phyloP scores from a whole-genome alignment of 2,113 vertebrate species.

The Onychostoma macrolepis region DNA sequence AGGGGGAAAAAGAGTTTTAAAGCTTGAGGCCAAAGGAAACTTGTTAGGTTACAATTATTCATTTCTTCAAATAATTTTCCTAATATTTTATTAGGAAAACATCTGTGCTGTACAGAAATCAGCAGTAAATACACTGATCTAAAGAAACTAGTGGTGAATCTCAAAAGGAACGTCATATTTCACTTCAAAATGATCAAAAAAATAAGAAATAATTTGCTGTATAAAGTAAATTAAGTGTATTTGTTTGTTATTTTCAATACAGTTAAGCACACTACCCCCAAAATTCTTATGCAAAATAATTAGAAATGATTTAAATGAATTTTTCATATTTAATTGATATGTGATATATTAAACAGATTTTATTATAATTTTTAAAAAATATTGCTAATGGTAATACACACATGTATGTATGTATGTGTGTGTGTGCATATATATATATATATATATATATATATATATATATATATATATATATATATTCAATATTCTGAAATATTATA shows the following conservation, averaged over 20 bases:
- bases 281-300: neutral
- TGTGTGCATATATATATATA: too few species aligned
- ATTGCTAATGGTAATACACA: too few species aligned
- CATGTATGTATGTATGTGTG: too few species aligned
- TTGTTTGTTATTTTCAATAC: neutral
- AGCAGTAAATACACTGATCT: neutral
- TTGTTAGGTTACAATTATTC: neutral
- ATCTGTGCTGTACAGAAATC: too few species aligned
- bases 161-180: too few species aligned
- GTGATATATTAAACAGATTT: neutral
- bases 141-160: neutral
- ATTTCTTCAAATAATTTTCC: too few species aligned
- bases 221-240: neutral
- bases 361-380: too few species aligned
- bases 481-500: too few species aligned
- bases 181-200: neutral
- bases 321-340: neutral
- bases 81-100: too few species aligned
- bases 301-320: neutral
- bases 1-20: neutral
- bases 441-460: too few species aligned
- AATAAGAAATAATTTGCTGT: neutral
- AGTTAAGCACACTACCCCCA: neutral
- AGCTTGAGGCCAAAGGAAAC: neutral
- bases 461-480: too few species aligned